phyloP scores from a whole-genome alignment of 2,888 invertebrate genomes.

The Acrobasis repandana region DNA sequence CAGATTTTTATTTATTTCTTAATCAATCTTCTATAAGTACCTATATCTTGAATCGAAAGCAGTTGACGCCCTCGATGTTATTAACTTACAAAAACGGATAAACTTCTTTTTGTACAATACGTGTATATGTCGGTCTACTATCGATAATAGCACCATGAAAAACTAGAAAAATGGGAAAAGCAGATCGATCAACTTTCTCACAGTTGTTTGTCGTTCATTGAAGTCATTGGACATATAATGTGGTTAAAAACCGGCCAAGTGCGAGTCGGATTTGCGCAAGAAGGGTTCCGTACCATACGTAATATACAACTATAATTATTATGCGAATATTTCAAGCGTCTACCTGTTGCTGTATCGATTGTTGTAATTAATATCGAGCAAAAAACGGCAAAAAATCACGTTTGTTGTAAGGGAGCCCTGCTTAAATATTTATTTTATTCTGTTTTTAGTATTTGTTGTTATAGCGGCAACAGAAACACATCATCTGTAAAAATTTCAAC shows the following conservation, averaged over 20 bases:
- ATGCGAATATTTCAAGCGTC: no score
- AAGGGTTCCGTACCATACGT: no score
- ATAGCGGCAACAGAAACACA: no score
- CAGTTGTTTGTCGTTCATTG: slow-evolving; percentile 3
- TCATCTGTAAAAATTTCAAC: no score
- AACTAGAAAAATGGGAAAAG: slow-evolving; percentile 18
- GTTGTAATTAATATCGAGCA: no score
- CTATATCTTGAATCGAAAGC: neutral
- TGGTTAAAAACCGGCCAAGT: neutral
- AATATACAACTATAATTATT: no score
- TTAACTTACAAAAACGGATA: slow-evolving; percentile 7
- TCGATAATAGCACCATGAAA: slow-evolving; percentile 1
- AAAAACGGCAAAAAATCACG: no score
- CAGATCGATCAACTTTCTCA: slow-evolving; percentile 18
- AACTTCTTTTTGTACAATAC: neutral
- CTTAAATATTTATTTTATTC: no score
- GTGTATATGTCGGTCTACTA: neutral
- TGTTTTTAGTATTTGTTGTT: no score
- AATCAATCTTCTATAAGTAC: neutral
- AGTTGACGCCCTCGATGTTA: slow-evolving; percentile 7
- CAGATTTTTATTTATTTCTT: no score
- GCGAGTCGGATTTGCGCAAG: neutral
- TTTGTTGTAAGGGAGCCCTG: no score
- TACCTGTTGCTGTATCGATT: no score
- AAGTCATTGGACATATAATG: slow-evolving; percentile 13